phyloP scores from a whole-genome alignment of 2,113 vertebrate genomes.

The Hymenochirus boettgeri region DNA sequence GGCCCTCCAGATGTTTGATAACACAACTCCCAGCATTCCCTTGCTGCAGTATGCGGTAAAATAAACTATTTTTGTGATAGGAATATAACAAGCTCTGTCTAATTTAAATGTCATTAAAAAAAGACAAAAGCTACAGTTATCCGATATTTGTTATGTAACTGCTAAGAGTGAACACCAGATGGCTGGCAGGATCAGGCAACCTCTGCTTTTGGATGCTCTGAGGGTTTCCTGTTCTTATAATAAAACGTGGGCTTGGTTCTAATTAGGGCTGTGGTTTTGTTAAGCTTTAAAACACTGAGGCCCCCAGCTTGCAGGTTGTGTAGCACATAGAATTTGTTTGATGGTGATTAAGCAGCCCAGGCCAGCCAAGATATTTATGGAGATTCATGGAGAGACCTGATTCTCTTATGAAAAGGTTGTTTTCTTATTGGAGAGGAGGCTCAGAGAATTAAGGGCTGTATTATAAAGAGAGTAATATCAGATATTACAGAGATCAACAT shows the following conservation, averaged over 20 bases:
- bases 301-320: background rate
- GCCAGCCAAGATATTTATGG: no score
- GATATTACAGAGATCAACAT: no score
- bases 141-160: slow-evolving; percentile 54
- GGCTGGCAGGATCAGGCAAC: slow-evolving; percentile 53
- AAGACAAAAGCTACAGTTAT: slow-evolving; percentile 49
- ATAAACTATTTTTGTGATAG: no score
- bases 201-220: slow-evolving; percentile 41
- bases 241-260: slow-evolving; percentile 54
- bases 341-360: background rate
- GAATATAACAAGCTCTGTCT: no score
- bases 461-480: no score
- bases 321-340: background rate
- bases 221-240: slow-evolving; percentile 57
- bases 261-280: slow-evolving; percentile 52
- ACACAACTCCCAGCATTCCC: no score
- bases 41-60: slow-evolving; percentile 36
- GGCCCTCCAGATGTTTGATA: no score
- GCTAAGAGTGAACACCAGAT: slow-evolving; percentile 53
- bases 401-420: no score
- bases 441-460: no score
- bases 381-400: no score
- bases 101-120: no score
- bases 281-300: slow-evolving; percentile 29
- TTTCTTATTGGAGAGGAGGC: no score